These are phyloP conservation scores for Gymnoscopelus microlampas DNA, from an alignment of 2,797 vertebrate genomes.

Conservation along the genomic window DNA sequence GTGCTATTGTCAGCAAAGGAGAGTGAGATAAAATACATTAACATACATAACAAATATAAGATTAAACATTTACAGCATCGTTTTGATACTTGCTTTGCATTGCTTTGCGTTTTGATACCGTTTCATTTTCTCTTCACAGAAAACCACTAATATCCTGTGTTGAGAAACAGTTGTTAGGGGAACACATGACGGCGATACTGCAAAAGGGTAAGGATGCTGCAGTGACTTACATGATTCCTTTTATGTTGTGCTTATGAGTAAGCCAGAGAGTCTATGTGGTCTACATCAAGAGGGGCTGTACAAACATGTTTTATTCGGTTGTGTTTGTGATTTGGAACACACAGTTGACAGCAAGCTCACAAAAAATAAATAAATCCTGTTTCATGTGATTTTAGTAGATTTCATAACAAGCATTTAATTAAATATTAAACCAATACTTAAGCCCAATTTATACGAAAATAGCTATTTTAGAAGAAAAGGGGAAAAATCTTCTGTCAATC, in stretches of 20 bases:
- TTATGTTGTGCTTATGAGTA: not conserved
- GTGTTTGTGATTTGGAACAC: too few species aligned
- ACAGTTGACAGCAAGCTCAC: too few species aligned
- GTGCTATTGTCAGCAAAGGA: too few species aligned
- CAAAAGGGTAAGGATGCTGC: conserved; percentile 90
- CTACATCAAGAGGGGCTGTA: not conserved
- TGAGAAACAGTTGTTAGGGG: conserved; percentile 98
- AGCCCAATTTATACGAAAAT: too few species aligned
- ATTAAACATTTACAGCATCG: not conserved
- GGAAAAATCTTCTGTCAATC: not conserved
- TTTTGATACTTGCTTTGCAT: not conserved
- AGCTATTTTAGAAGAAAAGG: too few species aligned
- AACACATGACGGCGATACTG: conserved; percentile 96
- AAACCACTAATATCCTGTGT: conserved; percentile 96
- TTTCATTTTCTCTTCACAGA: conserved; percentile 76
- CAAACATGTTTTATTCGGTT: not conserved
- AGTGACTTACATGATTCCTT: not conserved
- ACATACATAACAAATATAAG: not conserved
- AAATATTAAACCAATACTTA: not conserved
- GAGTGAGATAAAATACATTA: not conserved
- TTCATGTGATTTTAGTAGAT: not conserved
- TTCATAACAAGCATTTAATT: not conserved
- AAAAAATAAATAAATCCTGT: too few species aligned
- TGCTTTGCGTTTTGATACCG: conserved; percentile 35
- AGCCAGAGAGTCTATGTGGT: not conserved